Percentiles rank a stretch among this genome's conserved stretches.
phyloP scores from a whole-genome alignment of 1,140 invertebrate species.

The Pantala flavescens region DNA sequence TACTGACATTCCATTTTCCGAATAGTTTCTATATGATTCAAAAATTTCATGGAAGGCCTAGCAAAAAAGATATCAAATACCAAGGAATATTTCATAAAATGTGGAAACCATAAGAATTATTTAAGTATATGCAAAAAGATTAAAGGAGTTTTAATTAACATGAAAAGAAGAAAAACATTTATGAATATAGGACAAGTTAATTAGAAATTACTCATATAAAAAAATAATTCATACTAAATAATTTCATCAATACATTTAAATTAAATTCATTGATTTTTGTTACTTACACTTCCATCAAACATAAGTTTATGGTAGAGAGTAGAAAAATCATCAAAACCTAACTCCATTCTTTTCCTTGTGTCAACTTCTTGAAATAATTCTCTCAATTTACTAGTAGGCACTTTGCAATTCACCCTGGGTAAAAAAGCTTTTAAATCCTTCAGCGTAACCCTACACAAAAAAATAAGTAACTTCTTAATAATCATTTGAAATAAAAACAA shows the following conservation, averaged over 20 bases:
- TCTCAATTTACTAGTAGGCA: constrained; percentile 69
- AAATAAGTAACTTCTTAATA: background rate
- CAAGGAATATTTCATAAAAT: background rate
- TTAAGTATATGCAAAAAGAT: too few relatives aligned
- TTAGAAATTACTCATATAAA: too few relatives aligned
- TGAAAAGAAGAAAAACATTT: too few relatives aligned
- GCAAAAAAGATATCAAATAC: constrained; percentile 26
- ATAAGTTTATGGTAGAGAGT: constrained; percentile 76
- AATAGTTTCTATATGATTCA: constrained; percentile 47
- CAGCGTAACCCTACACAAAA: constrained; percentile 59
- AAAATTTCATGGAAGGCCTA: constrained; percentile 50
- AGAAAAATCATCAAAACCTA: constrained; percentile 86
- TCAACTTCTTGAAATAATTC: constrained; percentile 80
- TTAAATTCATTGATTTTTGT: background rate
- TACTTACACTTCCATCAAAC: constrained; percentile 60
- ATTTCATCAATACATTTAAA: too few relatives aligned
- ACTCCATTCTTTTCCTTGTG: constrained; percentile 60
- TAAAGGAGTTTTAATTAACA: too few relatives aligned
- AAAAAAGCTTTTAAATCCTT: constrained; percentile 89
- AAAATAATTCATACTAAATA: too few relatives aligned
- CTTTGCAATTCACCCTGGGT: constrained; percentile 82
- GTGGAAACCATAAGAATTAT: too few relatives aligned
- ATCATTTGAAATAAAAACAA: too few relatives aligned
- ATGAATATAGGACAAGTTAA: too few relatives aligned
- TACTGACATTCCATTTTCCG: constrained; percentile 51